Evolutionary conservation across 2,113 vertebrate genomes (phyloP).

Genomic region (Misgurnus mizolepis): DNA sequence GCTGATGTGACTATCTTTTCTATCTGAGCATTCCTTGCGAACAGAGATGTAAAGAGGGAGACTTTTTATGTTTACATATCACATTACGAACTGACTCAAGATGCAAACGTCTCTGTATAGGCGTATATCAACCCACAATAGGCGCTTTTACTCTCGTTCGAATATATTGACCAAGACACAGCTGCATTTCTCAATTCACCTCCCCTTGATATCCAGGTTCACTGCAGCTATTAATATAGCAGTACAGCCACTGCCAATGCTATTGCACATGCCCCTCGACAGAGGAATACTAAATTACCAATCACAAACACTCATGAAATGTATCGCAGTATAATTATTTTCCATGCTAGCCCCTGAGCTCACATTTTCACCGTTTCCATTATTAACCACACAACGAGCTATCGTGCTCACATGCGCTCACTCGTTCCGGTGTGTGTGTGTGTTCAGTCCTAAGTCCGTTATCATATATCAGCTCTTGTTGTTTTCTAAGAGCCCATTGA

Average conservation of each 20-base stretch:
- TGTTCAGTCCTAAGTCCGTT: slow-evolving; percentile 36
- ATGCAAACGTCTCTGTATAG: neutral
- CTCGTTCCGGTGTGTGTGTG: neutral
- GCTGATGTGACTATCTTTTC: slow-evolving; percentile 57
- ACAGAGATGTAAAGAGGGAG: slow-evolving; percentile 34
- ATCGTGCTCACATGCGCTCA: neutral
- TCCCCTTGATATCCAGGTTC: slow-evolving; percentile 25
- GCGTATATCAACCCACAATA: no score
- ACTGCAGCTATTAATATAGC: slow-evolving; percentile 32
- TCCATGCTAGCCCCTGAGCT: neutral
- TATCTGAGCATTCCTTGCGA: slow-evolving; percentile 50
- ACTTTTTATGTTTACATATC: slow-evolving; percentile 1
- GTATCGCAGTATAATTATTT: slow-evolving; percentile 34
- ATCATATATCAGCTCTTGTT: slow-evolving; percentile 53
- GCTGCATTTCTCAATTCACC: neutral
- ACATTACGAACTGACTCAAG: neutral
- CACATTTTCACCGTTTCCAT: slow-evolving; percentile 33
- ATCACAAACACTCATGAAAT: slow-evolving; percentile 19
- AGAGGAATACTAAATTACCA: slow-evolving; percentile 21
- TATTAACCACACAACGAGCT: slow-evolving; percentile 45
- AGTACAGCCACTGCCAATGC: slow-evolving; percentile 43
- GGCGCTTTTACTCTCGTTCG: neutral
- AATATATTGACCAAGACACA: neutral
- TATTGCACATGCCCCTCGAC: slow-evolving; percentile 7
- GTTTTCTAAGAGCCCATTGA: slow-evolving; percentile 57